These are phyloP conservation scores for Hassar affinis DNA, from an alignment of 2,113 vertebrate species.

Conservation along the genomic window DNA sequence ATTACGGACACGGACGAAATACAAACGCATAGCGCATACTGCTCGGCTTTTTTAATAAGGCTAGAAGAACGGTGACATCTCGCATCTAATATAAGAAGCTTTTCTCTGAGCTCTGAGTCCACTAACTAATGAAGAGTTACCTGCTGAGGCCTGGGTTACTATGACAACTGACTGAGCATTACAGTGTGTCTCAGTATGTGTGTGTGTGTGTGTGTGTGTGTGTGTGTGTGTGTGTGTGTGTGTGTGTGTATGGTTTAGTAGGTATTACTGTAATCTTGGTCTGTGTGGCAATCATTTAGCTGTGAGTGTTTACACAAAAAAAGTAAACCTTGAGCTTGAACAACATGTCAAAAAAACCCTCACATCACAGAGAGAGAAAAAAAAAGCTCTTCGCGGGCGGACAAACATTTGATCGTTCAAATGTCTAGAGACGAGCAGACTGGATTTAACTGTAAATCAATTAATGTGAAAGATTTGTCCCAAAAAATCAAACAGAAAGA, in stretches of 20 bases:
- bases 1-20: not conserved
- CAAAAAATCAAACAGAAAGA: not conserved
- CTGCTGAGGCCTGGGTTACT: slow-evolving; percentile 58
- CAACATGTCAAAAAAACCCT: slow-evolving; percentile 61
- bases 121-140: slow-evolving; percentile 44
- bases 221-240: slow-evolving; percentile 5
- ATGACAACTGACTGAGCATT: slow-evolving; percentile 59
- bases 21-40: not conserved
- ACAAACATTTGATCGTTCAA: not conserved
- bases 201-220: not conserved
- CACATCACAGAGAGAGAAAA: slow-evolving; percentile 55
- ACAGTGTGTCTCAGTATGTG: slow-evolving; percentile 48
- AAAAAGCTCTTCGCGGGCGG: too few species aligned
- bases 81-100: slow-evolving; percentile 43
- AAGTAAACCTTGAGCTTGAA: not conserved
- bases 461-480: not conserved
- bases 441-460: not conserved
- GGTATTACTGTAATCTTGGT: slow-evolving; percentile 58
- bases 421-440: not conserved
- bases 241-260: not conserved
- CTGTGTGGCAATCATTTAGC: slow-evolving; percentile 69
- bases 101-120: slow-evolving; percentile 27
- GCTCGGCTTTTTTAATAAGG: not conserved
- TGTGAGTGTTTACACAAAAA: slow-evolving; percentile 66
- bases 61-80: slow-evolving; percentile 11